phyloP scores from a whole-genome alignment of 35 echinoderm and acorn worm species.

The Chiridota heheva region DNA sequence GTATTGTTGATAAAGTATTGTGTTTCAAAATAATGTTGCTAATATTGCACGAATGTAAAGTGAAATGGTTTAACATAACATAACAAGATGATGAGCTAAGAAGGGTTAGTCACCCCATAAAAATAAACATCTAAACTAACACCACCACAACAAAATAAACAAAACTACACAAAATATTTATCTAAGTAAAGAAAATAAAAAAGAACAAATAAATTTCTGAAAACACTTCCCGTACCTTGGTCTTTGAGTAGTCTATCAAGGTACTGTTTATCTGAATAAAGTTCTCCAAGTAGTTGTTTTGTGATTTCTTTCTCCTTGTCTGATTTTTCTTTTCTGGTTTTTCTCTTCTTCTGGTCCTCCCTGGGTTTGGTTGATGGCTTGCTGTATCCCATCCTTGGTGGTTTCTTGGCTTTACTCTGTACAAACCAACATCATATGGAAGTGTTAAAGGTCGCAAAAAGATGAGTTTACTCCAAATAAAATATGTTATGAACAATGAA shows the following conservation, averaged over 20 bases:
- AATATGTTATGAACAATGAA: too few relatives aligned
- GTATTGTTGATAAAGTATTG: too few relatives aligned
- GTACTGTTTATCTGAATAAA: constrained; percentile 87
- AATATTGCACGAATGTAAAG: too few relatives aligned
- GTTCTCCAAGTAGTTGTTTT: constrained; percentile 90
- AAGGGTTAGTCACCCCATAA: too few relatives aligned
- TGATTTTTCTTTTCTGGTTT: constrained; percentile 46
- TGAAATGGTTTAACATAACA: too few relatives aligned
- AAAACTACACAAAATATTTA: neutral
- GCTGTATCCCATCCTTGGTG: constrained; percentile 77
- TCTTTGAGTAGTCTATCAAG: constrained; percentile 87
- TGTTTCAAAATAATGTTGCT: too few relatives aligned
- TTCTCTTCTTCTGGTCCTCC: constrained; percentile 82
- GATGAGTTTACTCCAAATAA: neutral
- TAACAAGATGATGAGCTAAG: too few relatives aligned
- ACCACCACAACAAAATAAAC: too few relatives aligned
- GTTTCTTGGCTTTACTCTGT: constrained; percentile 75
- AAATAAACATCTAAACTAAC: neutral
- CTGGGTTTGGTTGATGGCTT: constrained; percentile 79
- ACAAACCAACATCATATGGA: constrained; percentile 10
- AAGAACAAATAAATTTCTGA: neutral
- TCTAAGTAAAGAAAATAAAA: too few relatives aligned
- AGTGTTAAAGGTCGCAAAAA: neutral
- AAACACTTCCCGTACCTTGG: constrained; percentile 56
- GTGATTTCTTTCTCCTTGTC: constrained; percentile 78